phyloP scores from a whole-genome alignment of 2,797 vertebrate species.

The Propithecus deckenii region DNA sequence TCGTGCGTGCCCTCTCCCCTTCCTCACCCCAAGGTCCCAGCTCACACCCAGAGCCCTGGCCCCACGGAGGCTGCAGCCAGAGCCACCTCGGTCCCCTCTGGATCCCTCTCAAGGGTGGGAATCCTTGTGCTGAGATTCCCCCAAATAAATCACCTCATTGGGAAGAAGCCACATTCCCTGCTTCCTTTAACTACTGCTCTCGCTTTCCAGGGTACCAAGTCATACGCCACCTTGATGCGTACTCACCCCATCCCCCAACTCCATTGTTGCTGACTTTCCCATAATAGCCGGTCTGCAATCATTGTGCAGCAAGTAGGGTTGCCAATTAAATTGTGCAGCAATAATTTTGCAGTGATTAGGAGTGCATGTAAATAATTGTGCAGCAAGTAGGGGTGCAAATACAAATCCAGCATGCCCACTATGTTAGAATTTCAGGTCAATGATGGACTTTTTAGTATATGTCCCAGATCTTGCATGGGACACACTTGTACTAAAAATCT shows the following conservation, averaged over 20 bases:
- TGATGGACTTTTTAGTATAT: neutral
- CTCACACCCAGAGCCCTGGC: too few species aligned
- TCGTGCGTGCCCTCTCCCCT: fast-evolving
- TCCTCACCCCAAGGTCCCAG: fast-evolving
- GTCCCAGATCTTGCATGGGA: neutral
- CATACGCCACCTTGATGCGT: fast-evolving
- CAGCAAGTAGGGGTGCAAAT: neutral
- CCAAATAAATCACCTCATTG: neutral
- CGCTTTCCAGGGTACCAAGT: neutral
- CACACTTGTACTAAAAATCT: neutral
- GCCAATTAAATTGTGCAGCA: neutral
- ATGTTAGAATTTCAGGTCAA: neutral
- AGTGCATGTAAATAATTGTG: neutral
- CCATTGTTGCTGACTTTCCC: neutral
- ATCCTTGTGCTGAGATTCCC: neutral
- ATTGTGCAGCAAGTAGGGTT: neutral
- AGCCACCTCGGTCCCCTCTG: neutral
- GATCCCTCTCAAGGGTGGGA: neutral
- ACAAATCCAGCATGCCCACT: neutral
- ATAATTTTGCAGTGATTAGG: neutral
- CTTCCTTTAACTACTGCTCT: neutral
- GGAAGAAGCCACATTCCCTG: neutral
- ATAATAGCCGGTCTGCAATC: neutral
- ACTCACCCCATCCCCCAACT: neutral
- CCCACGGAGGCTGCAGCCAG: neutral